Percentiles rank a stretch among this genome's conserved stretches.
Evolutionary conservation across 2,113 vertebrate genomes (phyloP).

Genomic region (Micromys minutus): DNA sequence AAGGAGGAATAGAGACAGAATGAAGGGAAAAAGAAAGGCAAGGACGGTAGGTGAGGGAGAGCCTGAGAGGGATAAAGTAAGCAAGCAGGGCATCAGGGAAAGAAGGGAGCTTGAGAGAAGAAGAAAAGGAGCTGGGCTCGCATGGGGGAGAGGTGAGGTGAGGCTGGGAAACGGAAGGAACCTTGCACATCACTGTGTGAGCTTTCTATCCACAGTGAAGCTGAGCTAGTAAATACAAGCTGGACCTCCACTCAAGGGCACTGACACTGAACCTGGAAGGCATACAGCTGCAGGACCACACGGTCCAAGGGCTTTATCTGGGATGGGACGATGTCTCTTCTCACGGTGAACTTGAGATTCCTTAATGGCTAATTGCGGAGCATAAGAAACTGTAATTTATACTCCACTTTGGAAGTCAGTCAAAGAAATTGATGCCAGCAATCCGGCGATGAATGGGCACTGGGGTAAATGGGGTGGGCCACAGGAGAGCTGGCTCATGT

Average conservation of each 20-base stretch:
- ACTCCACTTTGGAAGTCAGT: slow-evolving; percentile 64
- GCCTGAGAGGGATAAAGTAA: too few relatives aligned
- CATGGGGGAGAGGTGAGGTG: neutral
- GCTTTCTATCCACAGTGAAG: neutral
- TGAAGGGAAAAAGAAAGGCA: too few relatives aligned
- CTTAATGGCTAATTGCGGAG: slow-evolving; percentile 61
- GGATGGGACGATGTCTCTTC: neutral
- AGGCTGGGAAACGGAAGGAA: neutral
- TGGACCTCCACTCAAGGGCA: slow-evolving; percentile 18
- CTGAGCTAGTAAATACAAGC: slow-evolving; percentile 19
- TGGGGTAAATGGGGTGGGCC: neutral
- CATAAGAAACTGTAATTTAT: slow-evolving; percentile 41
- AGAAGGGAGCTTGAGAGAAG: neutral
- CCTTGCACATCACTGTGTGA: neutral
- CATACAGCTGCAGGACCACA: neutral
- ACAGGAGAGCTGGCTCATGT: too few relatives aligned
- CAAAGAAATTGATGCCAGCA: slow-evolving; percentile 8
- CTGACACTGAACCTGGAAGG: slow-evolving; percentile 4
- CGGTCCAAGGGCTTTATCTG: neutral
- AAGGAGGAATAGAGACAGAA: neutral
- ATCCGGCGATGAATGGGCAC: neutral
- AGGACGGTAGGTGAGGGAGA: neutral
- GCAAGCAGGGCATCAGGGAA: neutral
- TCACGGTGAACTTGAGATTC: slow-evolving; percentile 31
- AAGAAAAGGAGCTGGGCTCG: neutral